Conservation (phyloP, 1,140 invertebrate species). For the Leptinotarsa defecta region DNA sequence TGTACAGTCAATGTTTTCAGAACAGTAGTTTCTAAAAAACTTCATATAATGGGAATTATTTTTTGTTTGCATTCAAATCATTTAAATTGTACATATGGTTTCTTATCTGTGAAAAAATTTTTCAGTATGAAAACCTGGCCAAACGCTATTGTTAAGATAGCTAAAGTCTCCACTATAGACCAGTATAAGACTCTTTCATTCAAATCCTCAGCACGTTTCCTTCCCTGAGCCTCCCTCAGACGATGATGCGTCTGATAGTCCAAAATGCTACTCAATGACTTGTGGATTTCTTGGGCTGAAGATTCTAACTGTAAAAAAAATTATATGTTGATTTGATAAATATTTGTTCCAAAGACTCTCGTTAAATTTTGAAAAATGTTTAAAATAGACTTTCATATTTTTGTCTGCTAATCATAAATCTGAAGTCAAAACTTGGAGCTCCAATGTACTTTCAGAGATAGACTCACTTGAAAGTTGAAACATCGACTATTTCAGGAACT, state of each 20-base stretch:
- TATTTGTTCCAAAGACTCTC: background rate
- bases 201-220: slow-evolving; percentile 93
- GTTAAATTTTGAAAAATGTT: background rate
- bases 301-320: slow-evolving; percentile 81
- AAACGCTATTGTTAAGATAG: slow-evolving; percentile 82
- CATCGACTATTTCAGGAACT: too few relatives aligned
- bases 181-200: slow-evolving; percentile 92
- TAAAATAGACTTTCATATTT: too few relatives aligned
- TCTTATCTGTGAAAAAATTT: slow-evolving; percentile 93
- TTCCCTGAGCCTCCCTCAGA: slow-evolving; percentile 88
- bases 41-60: too few relatives aligned
- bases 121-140: slow-evolving; percentile 91
- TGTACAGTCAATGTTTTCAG: too few relatives aligned
- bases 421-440: background rate
- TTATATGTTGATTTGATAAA: background rate
- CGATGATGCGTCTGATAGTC: slow-evolving; percentile 97
- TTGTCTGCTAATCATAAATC: too few relatives aligned
- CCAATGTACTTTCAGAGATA: background rate
- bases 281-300: slow-evolving; percentile 86
- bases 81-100: slow-evolving; percentile 53
- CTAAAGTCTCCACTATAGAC: slow-evolving; percentile 87
- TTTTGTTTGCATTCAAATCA: background rate
- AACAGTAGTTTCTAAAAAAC: too few relatives aligned
- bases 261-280: slow-evolving; percentile 81
- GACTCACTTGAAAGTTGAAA: too few relatives aligned